A percentile compares a stretch with the other conserved stretches of the same genome.
phyloP scores from a whole-genome alignment of 2,888 invertebrate genomes.

The Ophioninae sp. region DNA sequence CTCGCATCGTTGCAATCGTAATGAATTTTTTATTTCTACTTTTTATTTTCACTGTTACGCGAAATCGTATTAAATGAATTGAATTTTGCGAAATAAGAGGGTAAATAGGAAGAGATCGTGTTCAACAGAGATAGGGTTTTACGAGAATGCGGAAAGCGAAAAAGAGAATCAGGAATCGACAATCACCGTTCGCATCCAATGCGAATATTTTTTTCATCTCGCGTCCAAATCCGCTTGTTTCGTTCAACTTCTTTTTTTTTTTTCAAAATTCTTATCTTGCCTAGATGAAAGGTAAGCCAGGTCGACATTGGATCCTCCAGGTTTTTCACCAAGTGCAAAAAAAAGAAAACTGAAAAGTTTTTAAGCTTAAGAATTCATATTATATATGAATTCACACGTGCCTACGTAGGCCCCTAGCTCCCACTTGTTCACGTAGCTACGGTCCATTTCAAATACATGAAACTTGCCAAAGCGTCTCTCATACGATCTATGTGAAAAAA shows the following conservation, averaged over 20 bases:
- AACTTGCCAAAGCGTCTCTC: neutral
- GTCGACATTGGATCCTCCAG: too few species aligned
- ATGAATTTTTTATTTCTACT: too few species aligned
- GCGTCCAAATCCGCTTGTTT: neutral
- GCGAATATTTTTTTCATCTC: neutral
- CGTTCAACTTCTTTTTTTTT: neutral
- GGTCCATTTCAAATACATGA: conserved; percentile 15
- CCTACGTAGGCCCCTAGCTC: conserved; percentile 3
- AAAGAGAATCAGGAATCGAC: neutral
- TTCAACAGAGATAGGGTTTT: neutral
- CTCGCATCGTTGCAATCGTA: too few species aligned
- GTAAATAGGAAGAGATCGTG: neutral
- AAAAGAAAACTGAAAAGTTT: neutral
- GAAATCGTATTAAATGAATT: too few species aligned
- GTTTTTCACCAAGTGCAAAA: too few species aligned
- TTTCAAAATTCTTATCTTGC: neutral
- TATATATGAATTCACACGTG: conserved; percentile 14
- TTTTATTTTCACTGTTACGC: too few species aligned
- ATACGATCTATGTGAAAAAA: neutral
- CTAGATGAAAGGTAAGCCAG: neutral
- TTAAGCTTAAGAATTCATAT: too few species aligned
- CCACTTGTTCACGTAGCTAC: neutral
- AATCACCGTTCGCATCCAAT: neutral
- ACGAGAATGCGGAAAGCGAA: neutral
- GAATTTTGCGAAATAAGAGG: too few species aligned